A percentile compares a stretch with the other conserved stretches of the same genome.
Conservation (phyloP, 2,888 invertebrate genomes). For the Tanytarsus gracilentus region DNA sequence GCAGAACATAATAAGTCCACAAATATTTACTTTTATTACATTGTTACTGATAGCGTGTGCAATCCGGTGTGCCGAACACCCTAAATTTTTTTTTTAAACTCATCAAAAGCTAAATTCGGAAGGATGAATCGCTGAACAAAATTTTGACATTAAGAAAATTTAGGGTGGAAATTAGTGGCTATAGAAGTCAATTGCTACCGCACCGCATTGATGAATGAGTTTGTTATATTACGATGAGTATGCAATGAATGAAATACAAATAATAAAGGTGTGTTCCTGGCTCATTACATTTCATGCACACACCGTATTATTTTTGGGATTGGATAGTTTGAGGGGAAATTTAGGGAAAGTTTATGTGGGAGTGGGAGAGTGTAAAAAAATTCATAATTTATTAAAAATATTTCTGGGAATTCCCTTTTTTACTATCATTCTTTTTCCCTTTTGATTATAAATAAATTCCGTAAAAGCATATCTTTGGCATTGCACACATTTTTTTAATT, state of each 20-base stretch:
- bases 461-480: too few relatives aligned
- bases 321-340: constrained; percentile 1
- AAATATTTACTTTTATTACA: constrained; percentile 12
- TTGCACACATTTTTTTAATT: too few relatives aligned
- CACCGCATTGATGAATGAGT: too few relatives aligned
- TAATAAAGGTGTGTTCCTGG: constrained; percentile 27
- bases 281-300: neutral
- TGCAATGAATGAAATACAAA: neutral
- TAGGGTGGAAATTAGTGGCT: neutral
- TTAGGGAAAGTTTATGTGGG: neutral
- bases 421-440: neutral
- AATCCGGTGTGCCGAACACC: neutral
- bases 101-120: neutral
- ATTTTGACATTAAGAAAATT: neutral
- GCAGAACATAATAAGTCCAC: neutral
- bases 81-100: neutral
- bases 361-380: too few relatives aligned
- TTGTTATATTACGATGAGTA: constrained; percentile 19
- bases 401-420: too few relatives aligned
- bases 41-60: constrained; percentile 15
- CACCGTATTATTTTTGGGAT: neutral
- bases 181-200: constrained; percentile 11
- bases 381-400: too few relatives aligned
- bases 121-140: neutral
- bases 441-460: too few relatives aligned